These are phyloP conservation scores for Chelonia mydas DNA, from an alignment of 2,797 vertebrate genomes.

Conservation along the genomic window DNA sequence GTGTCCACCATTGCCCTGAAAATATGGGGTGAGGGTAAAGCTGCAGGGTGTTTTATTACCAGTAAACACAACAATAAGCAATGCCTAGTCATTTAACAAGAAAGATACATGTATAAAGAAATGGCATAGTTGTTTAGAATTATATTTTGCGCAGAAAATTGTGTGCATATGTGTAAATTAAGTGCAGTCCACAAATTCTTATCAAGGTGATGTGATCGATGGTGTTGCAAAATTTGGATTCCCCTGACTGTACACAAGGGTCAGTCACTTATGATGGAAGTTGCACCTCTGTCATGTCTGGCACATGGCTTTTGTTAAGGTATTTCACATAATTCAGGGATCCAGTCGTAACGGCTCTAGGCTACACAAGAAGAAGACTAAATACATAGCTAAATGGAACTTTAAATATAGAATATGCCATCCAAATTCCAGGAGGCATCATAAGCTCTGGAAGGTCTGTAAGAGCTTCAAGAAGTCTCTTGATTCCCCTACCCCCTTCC, in stretches of 20 bases:
- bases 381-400: slow-evolving; percentile 5
- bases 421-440: slow-evolving; percentile 7
- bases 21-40: neutral
- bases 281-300: neutral
- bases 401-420: slow-evolving; percentile 20
- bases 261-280: neutral
- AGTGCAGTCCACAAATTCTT: neutral
- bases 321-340: neutral
- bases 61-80: neutral
- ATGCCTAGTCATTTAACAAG: neutral
- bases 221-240: neutral
- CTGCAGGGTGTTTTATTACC: neutral
- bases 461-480: neutral
- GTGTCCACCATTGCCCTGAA: neutral
- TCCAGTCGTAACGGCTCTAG: neutral
- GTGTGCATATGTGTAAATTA: neutral
- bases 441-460: neutral
- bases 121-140: too few species aligned
- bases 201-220: neutral
- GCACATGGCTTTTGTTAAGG: neutral
- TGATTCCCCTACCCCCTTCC: neutral
- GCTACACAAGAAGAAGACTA: too few species aligned
- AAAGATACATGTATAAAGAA: neutral
- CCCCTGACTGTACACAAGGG: neutral
- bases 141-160: too few species aligned